Evolutionary conservation across 2,888 invertebrate genomes (phyloP), one percentile per base, ranked within the genome.

Genomic region (Archips xylosteana): DNA sequence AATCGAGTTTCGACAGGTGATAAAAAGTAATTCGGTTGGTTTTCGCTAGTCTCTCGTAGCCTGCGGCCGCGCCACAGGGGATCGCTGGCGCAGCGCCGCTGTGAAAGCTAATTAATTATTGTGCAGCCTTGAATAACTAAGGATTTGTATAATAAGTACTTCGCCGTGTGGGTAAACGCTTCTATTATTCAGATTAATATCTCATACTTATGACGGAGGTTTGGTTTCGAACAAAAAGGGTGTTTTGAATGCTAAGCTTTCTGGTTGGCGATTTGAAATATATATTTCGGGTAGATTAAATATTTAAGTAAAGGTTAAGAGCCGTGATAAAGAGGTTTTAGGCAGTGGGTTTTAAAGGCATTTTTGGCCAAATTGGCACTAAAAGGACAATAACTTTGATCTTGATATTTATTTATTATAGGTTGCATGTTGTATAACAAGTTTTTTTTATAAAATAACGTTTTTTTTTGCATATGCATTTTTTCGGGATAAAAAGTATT

Each of bases 21-120:
- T 5, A 36, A 36, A 36, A 5, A 5, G 36, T 36, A 3, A 36
- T 2, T 5, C 36, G 36, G 2, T 5, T 45, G 45, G 10, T 45
- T 10, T 2, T 42, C 62, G 62, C 67, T 15, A n/a, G n/a, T 39
- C 23, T 54, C 39, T 32, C 9, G 2, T 73, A n/a, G 0, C 59
- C 42, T 42, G 57, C 63, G 34, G 39, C 57, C 3, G n/a, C 45
- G 3, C 45, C 72, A 8, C 62, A n/a, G 9, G 59, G 72, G 68
- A 73, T 32, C 62, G 47, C 66, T 63, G 15, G 57, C 72, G 39
- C 49, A 15, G 49, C 59, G 63, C 39, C 74, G 69, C 60, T 74
- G 64, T 74, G 65, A 74, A 57, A 70, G 69, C 70, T 74, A 74
- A 74, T 74, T 74, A 74, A 69, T 74, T 70, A 74, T 70, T 70